Conservation (phyloP, 2,888 invertebrate species). For the Encarsia formosa region DNA sequence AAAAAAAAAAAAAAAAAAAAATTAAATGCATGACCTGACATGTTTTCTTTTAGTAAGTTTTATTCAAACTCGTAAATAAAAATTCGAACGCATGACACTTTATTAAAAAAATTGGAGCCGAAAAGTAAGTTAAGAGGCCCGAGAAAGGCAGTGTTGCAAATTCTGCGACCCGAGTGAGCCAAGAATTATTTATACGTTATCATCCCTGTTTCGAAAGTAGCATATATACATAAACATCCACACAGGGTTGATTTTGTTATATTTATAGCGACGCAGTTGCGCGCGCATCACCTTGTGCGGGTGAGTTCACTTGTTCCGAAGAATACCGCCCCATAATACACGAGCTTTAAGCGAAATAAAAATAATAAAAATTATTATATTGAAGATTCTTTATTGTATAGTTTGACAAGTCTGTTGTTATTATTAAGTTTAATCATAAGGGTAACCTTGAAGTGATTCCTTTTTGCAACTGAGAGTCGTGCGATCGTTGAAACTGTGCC, state of each 20-base stretch:
- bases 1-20: too few relatives aligned
- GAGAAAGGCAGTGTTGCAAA: neutral
- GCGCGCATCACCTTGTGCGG: too few relatives aligned
- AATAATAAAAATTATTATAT: too few relatives aligned
- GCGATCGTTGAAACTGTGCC: conserved; percentile 27
- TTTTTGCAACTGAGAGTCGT: conserved; percentile 20
- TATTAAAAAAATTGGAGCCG: neutral
- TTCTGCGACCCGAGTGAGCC: neutral
- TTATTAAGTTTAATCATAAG: conserved; percentile 9
- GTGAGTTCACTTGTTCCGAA: too few relatives aligned
- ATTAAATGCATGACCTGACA: too few relatives aligned
- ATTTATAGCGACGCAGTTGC: conserved; percentile 3
- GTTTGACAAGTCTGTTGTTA: too few relatives aligned
- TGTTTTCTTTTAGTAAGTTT: too few relatives aligned
- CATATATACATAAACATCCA: neutral
- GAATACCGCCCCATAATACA: too few relatives aligned
- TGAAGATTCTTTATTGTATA: too few relatives aligned
- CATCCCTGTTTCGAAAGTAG: neutral
- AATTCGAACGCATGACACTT: too few relatives aligned
- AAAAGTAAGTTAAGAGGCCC: neutral
- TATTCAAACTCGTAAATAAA: too few relatives aligned
- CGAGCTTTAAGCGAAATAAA: too few relatives aligned
- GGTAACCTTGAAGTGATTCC: conserved; percentile 23
- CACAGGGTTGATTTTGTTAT: conserved; percentile 14
- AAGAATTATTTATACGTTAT: neutral